Conservation (phyloP, 2,888 invertebrate species). For the Lasius fuliginosus region DNA sequence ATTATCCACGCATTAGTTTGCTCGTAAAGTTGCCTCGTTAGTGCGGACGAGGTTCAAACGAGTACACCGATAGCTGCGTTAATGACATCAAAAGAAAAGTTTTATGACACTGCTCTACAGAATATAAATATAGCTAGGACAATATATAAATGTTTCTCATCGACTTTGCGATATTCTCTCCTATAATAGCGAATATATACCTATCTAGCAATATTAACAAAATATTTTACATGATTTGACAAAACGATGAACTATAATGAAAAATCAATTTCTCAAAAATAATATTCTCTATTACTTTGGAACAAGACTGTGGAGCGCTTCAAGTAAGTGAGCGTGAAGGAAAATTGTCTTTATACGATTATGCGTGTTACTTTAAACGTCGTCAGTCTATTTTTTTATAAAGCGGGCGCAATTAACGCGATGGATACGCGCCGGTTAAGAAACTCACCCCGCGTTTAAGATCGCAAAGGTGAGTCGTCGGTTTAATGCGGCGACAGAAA, state of each 20-base stretch:
- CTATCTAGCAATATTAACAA: conserved; percentile 22
- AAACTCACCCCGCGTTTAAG: conserved; percentile 27
- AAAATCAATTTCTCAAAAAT: not conserved
- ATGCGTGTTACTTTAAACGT: not conserved
- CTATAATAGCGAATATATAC: not conserved
- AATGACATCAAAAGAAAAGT: conserved; percentile 56
- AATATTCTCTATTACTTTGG: not conserved
- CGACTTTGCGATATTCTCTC: not conserved
- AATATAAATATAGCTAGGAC: conserved; percentile 34
- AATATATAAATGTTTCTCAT: not conserved
- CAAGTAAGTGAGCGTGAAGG: not conserved
- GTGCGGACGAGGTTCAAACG: conserved; percentile 30
- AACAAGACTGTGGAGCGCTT: not conserved
- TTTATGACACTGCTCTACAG: conserved; percentile 21
- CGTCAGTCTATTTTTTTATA: not conserved
- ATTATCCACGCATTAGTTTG: conserved; percentile 46
- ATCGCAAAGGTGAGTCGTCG: conserved; percentile 21
- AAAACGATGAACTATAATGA: not conserved
- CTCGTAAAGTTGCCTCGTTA: conserved; percentile 53
- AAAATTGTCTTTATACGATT: not conserved
- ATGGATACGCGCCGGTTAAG: not conserved
- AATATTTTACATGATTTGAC: not conserved
- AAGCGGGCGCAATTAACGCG: conserved; percentile 3
- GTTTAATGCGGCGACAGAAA: conserved; percentile 18
- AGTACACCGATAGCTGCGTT: conserved; percentile 9